Conservation (phyloP, 2,888 invertebrate genomes). For the Druceiella hillmani region DNA sequence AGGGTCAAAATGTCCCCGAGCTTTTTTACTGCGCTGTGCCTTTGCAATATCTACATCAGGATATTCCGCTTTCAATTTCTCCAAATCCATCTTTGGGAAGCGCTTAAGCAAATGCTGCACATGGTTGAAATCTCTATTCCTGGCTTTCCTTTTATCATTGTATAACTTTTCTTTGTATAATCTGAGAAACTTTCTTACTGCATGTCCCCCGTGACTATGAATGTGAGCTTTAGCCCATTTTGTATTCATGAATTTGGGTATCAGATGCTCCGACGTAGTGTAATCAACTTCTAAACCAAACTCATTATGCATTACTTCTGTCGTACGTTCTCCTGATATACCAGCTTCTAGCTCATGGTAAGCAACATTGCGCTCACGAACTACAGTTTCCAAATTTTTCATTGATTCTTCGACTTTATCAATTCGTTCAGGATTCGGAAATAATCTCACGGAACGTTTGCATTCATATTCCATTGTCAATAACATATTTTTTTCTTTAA, state of each 20-base stretch:
- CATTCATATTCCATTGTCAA: slow-evolving; percentile 90
- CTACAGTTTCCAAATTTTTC: slow-evolving; percentile 85
- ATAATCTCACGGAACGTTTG: slow-evolving; percentile 57
- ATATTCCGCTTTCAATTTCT: slow-evolving; percentile 63
- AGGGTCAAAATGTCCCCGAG: slow-evolving; percentile 58
- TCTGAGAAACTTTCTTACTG: slow-evolving; percentile 57
- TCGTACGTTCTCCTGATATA: slow-evolving; percentile 72
- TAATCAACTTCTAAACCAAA: slow-evolving; percentile 58
- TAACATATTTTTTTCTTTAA: slow-evolving; percentile 97
- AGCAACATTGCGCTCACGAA: slow-evolving; percentile 88
- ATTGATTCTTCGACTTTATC: slow-evolving; percentile 95
- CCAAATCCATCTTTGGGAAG: slow-evolving; percentile 71
- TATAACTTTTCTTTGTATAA: slow-evolving; percentile 62
- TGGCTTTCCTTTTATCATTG: slow-evolving; percentile 50
- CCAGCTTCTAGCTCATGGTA: slow-evolving; percentile 88
- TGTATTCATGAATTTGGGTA: slow-evolving; percentile 63
- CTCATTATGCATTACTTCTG: slow-evolving; percentile 49
- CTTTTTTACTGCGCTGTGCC: slow-evolving; percentile 50
- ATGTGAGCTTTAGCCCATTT: slow-evolving; percentile 57
- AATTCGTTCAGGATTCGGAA: slow-evolving; percentile 89
- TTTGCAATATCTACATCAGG: slow-evolving; percentile 72
- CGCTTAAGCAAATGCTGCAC: slow-evolving; percentile 64
- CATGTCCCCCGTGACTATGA: slow-evolving; percentile 51
- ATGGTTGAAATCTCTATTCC: slow-evolving; percentile 60
- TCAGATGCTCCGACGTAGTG: slow-evolving; percentile 53